Evolutionary conservation across 2,113 vertebrate species (phyloP).

Genomic region (Ammodytes dubius): DNA sequence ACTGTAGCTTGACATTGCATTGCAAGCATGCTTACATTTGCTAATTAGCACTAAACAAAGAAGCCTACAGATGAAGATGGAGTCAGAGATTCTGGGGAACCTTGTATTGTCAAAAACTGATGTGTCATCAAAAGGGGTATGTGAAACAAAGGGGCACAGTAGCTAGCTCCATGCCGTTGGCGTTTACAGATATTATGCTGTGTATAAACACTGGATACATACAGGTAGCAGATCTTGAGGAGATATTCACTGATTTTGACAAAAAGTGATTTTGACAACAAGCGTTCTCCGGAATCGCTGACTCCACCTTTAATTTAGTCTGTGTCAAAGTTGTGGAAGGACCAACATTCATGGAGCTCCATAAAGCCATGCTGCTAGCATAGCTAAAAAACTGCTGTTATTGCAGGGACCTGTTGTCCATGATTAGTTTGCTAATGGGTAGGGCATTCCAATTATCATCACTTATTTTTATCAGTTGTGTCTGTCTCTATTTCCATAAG

Average conservation of each 20-base stretch:
- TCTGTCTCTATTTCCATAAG: slow-evolving; percentile 68
- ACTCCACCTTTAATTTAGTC: background rate
- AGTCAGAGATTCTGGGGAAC: no score
- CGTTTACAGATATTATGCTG: no score
- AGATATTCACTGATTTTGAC: no score
- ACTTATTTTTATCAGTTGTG: background rate
- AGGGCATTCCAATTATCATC: background rate
- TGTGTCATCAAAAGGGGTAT: no score
- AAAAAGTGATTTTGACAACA: no score
- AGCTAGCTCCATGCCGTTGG: no score
- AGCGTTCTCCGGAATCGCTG: no score
- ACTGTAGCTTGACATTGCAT: background rate
- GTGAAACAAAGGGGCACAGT: no score
- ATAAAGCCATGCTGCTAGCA: background rate
- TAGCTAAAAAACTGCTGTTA: background rate
- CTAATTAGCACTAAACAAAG: background rate
- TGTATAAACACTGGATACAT: no score
- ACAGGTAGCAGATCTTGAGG: no score
- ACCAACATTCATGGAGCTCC: background rate
- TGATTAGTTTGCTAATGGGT: background rate
- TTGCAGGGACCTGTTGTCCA: background rate
- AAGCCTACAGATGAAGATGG: no score
- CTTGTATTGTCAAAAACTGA: no score
- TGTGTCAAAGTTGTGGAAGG: background rate
- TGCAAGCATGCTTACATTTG: background rate